These are phyloP conservation scores for Scaptomyza cyrtandrae DNA, from an alignment of 2,888 invertebrate species.

Conservation along the genomic window DNA sequence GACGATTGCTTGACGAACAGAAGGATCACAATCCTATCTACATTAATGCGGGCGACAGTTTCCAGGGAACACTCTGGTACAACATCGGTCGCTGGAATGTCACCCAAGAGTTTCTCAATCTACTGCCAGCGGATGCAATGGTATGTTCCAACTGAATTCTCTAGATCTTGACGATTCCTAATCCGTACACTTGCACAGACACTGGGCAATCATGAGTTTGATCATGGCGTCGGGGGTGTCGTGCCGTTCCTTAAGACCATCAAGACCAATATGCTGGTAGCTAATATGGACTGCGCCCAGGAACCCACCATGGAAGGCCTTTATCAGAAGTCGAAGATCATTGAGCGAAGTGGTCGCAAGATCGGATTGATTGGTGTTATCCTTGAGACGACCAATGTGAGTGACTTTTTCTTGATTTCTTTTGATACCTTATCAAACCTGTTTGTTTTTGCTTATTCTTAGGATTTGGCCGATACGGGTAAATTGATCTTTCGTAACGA, in stretches of 20 bases:
- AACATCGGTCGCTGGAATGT: conserved; percentile 90
- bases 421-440: too few relatives aligned
- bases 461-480: conserved; percentile 89
- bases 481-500: conserved; percentile 89
- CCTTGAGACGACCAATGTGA: conserved; percentile 86
- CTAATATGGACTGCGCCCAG: conserved; percentile 89
- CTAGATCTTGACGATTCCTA: neutral
- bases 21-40: conserved; percentile 87
- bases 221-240: conserved; percentile 89
- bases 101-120: conserved; percentile 90
- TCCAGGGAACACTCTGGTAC: conserved; percentile 94
- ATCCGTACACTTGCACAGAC: conserved; percentile 85
- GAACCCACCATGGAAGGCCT: conserved; percentile 88
- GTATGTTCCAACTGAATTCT: conserved; percentile 83
- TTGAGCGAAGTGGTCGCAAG: conserved; percentile 87
- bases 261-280: conserved; percentile 88
- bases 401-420: neutral
- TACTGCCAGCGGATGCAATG: conserved; percentile 91
- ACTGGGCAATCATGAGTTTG: conserved; percentile 95
- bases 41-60: conserved; percentile 93
- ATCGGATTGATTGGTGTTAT: conserved; percentile 93
- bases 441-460: too few relatives aligned
- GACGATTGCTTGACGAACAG: conserved; percentile 84
- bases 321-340: conserved; percentile 88
- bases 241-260: conserved; percentile 89